Percentiles rank a stretch among this genome's conserved stretches.
These are phyloP conservation scores for Apeltes quadracus DNA, from an alignment of 2,113 vertebrate genomes.

Conservation along the genomic window DNA sequence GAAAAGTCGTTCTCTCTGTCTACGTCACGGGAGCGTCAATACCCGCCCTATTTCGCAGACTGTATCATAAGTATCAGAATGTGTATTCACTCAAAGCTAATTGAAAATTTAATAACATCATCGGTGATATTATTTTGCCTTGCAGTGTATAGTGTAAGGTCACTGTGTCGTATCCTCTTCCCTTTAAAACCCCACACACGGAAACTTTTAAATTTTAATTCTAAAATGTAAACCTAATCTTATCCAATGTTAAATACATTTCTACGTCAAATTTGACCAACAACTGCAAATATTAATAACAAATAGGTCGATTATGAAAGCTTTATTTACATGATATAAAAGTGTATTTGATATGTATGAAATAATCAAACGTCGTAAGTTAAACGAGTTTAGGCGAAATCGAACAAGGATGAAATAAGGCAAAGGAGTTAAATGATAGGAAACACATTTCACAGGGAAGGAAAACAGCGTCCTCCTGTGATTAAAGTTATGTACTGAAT, in stretches of 20 bases:
- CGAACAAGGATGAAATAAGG: neutral
- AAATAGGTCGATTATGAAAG: neutral
- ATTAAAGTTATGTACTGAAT: neutral
- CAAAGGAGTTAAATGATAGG: neutral
- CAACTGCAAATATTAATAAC: neutral
- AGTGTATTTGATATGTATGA: neutral
- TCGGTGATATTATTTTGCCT: too few relatives aligned
- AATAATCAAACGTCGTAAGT: neutral
- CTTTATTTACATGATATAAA: neutral
- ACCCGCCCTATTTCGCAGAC: neutral
- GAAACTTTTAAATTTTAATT: neutral
- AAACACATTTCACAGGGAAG: neutral
- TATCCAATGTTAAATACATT: neutral
- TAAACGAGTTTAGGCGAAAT: neutral
- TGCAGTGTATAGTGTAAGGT: too few relatives aligned
- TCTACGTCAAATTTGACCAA: neutral
- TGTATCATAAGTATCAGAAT: neutral
- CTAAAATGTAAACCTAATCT: neutral
- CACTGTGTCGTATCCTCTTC: neutral
- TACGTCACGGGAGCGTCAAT: slow-evolving; percentile 65
- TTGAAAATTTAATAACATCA: too few relatives aligned
- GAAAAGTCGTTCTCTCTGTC: slow-evolving; percentile 67
- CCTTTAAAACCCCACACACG: neutral
- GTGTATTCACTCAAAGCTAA: neutral
- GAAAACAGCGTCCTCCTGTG: neutral